Conservation (phyloP, 2,797 vertebrate species). For the Halcyon smyrnensis region DNA sequence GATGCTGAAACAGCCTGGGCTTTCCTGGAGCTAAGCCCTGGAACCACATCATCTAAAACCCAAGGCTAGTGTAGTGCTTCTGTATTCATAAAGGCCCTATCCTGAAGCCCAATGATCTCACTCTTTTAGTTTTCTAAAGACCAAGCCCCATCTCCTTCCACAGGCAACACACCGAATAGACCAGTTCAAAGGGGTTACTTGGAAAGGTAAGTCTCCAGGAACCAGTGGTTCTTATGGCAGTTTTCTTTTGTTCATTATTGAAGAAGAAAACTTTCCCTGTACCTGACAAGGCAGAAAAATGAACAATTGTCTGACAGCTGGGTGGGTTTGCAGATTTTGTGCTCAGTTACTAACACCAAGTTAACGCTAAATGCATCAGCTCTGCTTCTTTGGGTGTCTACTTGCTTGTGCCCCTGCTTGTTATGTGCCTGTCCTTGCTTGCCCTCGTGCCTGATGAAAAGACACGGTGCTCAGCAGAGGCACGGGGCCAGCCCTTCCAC, state of each 20-base stretch:
- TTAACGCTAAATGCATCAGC: constrained; percentile 14
- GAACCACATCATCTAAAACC: background rate
- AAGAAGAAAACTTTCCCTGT: background rate
- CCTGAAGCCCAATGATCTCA: background rate
- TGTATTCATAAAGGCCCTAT: background rate
- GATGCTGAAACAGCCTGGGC: background rate
- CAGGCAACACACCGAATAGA: background rate
- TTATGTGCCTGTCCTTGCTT: background rate
- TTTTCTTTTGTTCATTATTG: background rate
- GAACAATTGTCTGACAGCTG: background rate
- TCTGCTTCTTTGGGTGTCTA: background rate
- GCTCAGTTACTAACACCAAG: background rate
- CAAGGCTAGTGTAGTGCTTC: background rate
- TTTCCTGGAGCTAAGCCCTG: constrained; percentile 1
- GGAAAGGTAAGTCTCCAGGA: background rate
- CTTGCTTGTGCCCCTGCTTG: background rate
- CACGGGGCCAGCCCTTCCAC: background rate
- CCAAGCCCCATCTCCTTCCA: background rate
- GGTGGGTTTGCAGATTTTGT: background rate
- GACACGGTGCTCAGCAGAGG: background rate
- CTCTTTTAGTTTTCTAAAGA: background rate
- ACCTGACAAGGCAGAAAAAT: background rate
- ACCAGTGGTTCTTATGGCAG: background rate
- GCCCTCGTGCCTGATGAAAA: background rate
- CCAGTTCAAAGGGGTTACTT: background rate